phyloP scores from a whole-genome alignment of 2,113 vertebrate genomes.

The Myodes glareolus region DNA sequence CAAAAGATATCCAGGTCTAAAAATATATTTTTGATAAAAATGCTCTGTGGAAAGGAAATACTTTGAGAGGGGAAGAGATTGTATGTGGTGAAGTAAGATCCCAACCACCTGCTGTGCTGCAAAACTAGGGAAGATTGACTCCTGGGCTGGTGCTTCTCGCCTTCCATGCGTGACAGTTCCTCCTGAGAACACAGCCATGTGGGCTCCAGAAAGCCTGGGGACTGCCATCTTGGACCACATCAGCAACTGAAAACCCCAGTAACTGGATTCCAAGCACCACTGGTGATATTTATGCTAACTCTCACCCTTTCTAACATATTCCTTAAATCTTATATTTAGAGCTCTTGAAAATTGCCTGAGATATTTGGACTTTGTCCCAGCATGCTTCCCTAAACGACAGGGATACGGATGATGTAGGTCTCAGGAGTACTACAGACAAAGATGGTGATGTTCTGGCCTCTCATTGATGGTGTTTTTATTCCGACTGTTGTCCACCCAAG shows the following conservation, averaged over 20 bases:
- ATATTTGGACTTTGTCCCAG: background rate
- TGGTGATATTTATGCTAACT: background rate
- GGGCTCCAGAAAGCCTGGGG: background rate
- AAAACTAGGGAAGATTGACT: background rate
- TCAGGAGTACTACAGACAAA: background rate
- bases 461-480: background rate
- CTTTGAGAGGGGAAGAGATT: background rate
- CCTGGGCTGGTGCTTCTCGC: background rate
- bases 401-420: background rate
- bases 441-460: background rate
- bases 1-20: background rate
- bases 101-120: background rate
- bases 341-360: background rate
- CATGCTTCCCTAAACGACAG: background rate
- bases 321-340: background rate
- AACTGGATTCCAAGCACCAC: background rate
- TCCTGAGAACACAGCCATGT: background rate
- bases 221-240: background rate
- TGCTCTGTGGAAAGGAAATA: background rate
- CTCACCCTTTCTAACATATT: background rate
- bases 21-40: background rate
- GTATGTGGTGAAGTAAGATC: background rate
- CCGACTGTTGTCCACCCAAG: background rate
- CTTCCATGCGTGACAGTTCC: background rate
- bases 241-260: background rate